Evolutionary conservation across 2,797 vertebrate species (phyloP).

Genomic region (Cygnus olor): DNA sequence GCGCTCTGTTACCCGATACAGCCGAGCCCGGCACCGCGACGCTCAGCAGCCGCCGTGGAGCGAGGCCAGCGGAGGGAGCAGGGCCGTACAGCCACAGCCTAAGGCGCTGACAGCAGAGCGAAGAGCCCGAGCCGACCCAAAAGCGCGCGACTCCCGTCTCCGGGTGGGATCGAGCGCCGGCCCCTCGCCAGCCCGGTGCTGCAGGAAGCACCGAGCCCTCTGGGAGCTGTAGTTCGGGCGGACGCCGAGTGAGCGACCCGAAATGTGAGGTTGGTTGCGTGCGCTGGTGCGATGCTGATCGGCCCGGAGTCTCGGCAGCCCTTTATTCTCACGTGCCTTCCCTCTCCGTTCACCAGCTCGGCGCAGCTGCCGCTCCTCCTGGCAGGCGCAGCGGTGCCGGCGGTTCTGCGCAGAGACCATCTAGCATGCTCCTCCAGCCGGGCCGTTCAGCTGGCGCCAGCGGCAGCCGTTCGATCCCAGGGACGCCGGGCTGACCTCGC

Average conservation of each 20-base stretch:
- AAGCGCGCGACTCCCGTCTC: neutral
- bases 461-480: neutral
- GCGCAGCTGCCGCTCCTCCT: neutral
- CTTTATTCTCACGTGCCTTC: neutral
- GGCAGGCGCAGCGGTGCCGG: neutral
- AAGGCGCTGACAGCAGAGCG: neutral
- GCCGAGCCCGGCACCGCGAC: neutral
- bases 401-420: neutral
- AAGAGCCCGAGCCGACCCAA: neutral
- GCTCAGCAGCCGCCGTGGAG: accelerated
- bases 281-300: neutral
- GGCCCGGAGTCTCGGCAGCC: neutral
- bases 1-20: neutral
- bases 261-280: constrained; percentile 4
- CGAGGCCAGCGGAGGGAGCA: neutral
- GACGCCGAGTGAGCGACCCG: neutral
- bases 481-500: constrained; percentile 27
- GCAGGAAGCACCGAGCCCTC: neutral
- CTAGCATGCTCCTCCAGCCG: constrained; percentile 26
- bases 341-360: neutral
- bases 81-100: neutral
- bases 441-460: neutral
- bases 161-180: neutral
- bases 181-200: neutral
- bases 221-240: neutral